Conservation (phyloP, 2,888 invertebrate genomes). For the Vesta saturnalis region DNA sequence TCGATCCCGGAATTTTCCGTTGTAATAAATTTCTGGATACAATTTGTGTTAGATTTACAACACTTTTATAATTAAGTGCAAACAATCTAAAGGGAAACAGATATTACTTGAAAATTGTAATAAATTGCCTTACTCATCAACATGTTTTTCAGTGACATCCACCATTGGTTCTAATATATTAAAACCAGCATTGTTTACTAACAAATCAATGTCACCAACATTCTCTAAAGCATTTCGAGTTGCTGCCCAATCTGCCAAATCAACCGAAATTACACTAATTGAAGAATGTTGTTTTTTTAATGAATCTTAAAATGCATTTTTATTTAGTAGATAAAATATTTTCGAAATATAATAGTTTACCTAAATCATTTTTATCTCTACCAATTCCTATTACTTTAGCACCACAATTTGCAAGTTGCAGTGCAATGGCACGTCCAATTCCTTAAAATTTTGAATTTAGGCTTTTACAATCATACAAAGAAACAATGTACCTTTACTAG, state of each 20-base stretch:
- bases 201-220: constrained; percentile 77
- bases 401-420: constrained; percentile 73
- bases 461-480: background rate
- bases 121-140: constrained; percentile 79
- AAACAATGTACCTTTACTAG: constrained; percentile 79
- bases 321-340: background rate
- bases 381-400: constrained; percentile 84
- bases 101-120: background rate
- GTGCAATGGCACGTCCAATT: constrained; percentile 72
- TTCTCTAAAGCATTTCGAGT: constrained; percentile 70
- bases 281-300: constrained; percentile 70
- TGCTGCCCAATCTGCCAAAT: constrained; percentile 80
- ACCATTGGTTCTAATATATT: constrained; percentile 77
- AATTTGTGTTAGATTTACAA: constrained; percentile 86
- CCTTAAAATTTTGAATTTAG: constrained; percentile 56
- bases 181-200: constrained; percentile 92
- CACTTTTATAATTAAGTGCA: constrained; percentile 84
- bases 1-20: constrained; percentile 76
- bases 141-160: constrained; percentile 72
- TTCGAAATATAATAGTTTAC: constrained; percentile 41
- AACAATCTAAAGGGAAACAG: constrained; percentile 67
- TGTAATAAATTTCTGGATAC: constrained; percentile 78
- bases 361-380: constrained; percentile 72
- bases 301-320: constrained; percentile 42
- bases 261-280: constrained; percentile 74